These are phyloP conservation scores for Amblyraja radiata DNA, from an alignment of 2,797 vertebrate genomes.

Conservation along the genomic window DNA sequence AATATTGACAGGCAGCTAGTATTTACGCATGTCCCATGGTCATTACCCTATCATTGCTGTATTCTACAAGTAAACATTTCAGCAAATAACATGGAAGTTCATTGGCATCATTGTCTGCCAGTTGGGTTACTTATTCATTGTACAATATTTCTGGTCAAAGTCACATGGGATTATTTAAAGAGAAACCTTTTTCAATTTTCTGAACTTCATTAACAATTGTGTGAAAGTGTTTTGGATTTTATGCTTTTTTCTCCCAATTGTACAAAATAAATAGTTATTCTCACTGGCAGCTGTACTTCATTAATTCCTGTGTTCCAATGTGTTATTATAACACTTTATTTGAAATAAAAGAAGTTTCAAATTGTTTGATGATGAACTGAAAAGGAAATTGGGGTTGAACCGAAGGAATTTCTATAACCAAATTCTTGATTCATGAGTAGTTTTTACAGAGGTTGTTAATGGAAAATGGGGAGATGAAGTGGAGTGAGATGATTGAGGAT, in stretches of 20 bases:
- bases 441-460: not conserved
- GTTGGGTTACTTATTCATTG: not conserved
- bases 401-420: not conserved
- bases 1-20: not conserved
- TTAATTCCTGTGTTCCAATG: not conserved
- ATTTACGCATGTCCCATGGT: not conserved
- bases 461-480: not conserved
- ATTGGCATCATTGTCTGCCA: not conserved
- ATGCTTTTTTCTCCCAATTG: not conserved
- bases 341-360: not conserved
- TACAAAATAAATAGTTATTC: not conserved
- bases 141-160: not conserved
- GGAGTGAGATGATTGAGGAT: not conserved
- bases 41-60: not conserved
- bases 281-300: too few species aligned
- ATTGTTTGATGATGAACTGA: not conserved
- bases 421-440: not conserved
- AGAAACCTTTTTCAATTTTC: not conserved
- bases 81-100: not conserved
- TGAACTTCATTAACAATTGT: not conserved
- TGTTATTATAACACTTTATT: not conserved
- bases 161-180: not conserved
- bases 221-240: not conserved
- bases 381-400: not conserved
- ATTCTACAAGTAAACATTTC: not conserved